Evolutionary conservation across 2,888 invertebrate species (phyloP).

Genomic region (Physocephala rufipes): DNA sequence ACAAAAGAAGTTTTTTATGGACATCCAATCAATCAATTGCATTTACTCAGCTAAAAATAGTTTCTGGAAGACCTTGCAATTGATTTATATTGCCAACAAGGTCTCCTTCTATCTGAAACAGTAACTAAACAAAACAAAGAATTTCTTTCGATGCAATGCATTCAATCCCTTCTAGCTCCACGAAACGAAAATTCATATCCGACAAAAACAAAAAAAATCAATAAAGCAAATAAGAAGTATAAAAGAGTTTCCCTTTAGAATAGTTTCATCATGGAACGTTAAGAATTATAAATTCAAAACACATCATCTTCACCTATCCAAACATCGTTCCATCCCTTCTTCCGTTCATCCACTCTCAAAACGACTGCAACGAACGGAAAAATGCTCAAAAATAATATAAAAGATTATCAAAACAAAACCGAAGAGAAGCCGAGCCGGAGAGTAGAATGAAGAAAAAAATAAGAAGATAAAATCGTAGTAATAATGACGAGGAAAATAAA

Average conservation of each 20-base stretch:
- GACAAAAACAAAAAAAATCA: conserved; percentile 7
- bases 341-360: conserved; percentile 7
- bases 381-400: conserved; percentile 32
- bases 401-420: conserved; percentile 36
- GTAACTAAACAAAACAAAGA: conserved; percentile 15
- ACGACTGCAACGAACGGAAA: conserved; percentile 23
- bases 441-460: conserved; percentile 21
- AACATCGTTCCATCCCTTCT: neutral
- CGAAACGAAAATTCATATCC: conserved; percentile 14
- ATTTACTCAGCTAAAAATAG: too few species aligned
- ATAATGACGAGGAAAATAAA: conserved; percentile 30
- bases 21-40: neutral
- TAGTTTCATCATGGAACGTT: conserved; percentile 26
- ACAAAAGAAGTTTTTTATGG: neutral
- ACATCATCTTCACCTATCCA: conserved; percentile 34
- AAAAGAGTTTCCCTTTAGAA: conserved; percentile 9
- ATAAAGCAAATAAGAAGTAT: conserved; percentile 3
- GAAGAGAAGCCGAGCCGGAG: neutral
- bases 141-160: conserved; percentile 14
- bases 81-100: neutral
- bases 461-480: conserved; percentile 8
- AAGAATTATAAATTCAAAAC: conserved; percentile 46
- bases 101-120: neutral
- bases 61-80: neutral
- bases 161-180: neutral